Conservation (phyloP, 2,113 vertebrate species). For the Hydrolagus affinis region DNA sequence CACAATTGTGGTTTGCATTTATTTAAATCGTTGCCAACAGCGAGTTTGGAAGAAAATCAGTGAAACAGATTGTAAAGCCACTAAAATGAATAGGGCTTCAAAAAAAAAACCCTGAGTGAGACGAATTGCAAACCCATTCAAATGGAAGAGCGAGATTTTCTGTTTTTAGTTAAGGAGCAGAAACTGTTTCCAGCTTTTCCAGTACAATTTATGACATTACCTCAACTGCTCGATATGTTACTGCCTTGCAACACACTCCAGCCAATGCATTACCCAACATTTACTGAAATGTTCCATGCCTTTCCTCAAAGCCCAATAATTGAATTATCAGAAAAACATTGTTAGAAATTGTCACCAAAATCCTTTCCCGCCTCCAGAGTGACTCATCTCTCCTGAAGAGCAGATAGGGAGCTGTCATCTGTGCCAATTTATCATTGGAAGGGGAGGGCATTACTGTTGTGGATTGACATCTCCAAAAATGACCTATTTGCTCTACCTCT, state of each 20-base stretch:
- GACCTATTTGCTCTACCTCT: no score
- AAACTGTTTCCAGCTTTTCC: background rate
- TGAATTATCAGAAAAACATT: no score
- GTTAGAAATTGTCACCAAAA: no score
- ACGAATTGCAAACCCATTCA: background rate
- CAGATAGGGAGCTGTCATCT: no score
- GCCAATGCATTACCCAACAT: background rate
- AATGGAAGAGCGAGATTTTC: background rate
- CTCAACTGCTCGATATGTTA: background rate
- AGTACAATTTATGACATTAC: background rate
- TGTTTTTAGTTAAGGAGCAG: background rate
- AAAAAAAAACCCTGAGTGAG: background rate
- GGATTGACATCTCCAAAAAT: no score
- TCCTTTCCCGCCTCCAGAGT: no score
- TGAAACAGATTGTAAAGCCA: background rate
- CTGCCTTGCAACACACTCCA: background rate
- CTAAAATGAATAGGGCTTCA: background rate
- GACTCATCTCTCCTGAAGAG: no score
- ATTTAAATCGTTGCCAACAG: constrained; percentile 12
- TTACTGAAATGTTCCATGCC: background rate
- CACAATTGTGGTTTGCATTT: background rate
- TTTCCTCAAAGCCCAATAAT: no score
- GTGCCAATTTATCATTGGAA: no score
- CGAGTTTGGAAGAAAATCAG: background rate
- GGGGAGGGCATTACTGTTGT: no score